Evolutionary conservation across 2,888 invertebrate species (phyloP), one percentile per base, ranked within the genome.

Genomic region (Cotesia congregata): DNA sequence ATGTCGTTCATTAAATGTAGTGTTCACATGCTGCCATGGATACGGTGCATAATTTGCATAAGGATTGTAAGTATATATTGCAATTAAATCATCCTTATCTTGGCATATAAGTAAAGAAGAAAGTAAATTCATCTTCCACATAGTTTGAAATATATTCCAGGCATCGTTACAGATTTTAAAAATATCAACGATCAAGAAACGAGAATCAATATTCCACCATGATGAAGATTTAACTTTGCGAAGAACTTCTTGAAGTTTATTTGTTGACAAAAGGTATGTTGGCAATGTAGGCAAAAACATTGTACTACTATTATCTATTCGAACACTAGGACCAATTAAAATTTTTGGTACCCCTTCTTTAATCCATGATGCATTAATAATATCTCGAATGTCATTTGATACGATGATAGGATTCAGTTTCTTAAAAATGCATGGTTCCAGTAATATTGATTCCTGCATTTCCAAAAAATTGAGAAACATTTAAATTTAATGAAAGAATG

Each of bases 71-170:
- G 59, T 59, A 15, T 61, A 71, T 0, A 71, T 1, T 38, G 39
- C 39, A 6, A 61, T 12, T 5, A 6, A 12, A 12, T 61, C 5
- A 15, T 61, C n/a, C 12, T 5, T 5, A 6, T 61, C 1, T n/a
- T 60, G 7, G 38, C 71, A 60, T 15, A 61, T 30, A 4, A 38
- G 30, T 7, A 71, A 17, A 1, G 61, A 30, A n/a, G 61, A 71
- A 30, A 71, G 15, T 15, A 71, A 71, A 61, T 71, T 71, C 30
- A 59, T 71, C 12, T 61, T 38, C 30, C n/a, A 71, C 20, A 38
- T 38, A 5, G 5, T 20, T 6, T 38, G 9, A 5, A 71, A 5
- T 12, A 20, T 30, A 5, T 71, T 60, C 6, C 6, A 12, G 20
- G 71, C 71, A 6, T 15, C 2, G 6, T 61, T 61, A n/a, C 71